Percentiles rank a stretch among this genome's conserved stretches.
phyloP scores from a whole-genome alignment of 2,113 vertebrate species.

The Natator depressus region DNA sequence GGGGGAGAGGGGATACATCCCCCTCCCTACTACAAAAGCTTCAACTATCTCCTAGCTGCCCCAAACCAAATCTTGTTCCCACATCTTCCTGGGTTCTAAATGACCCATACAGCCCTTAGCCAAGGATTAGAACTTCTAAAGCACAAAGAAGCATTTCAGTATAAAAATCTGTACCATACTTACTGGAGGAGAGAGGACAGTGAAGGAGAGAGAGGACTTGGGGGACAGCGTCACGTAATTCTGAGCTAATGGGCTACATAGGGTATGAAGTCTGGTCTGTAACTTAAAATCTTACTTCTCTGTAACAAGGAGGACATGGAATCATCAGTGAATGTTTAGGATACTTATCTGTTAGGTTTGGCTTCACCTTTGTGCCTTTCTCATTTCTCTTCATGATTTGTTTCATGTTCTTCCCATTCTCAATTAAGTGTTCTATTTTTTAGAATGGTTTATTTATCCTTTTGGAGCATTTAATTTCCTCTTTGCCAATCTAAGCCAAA shows the following conservation, averaged over 20 bases:
- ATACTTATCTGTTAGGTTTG: neutral
- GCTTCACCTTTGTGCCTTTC: constrained; percentile 20
- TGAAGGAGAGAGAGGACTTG: neutral
- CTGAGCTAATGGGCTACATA: neutral
- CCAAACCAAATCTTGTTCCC: neutral
- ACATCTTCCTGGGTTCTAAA: neutral
- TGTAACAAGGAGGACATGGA: neutral
- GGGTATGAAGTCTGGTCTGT: neutral
- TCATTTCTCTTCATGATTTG: constrained; percentile 22
- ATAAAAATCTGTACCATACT: neutral
- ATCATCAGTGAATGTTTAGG: neutral
- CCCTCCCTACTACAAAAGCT: neutral
- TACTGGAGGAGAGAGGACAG: neutral
- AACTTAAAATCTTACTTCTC: neutral
- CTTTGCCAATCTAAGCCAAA: constrained; percentile 39
- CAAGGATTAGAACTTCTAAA: neutral
- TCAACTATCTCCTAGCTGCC: neutral
- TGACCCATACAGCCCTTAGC: neutral
- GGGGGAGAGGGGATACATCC: neutral
- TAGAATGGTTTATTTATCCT: constrained; percentile 36
- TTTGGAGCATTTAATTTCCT: constrained; percentile 59
- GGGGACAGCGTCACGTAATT: neutral
- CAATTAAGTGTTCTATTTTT: neutral
- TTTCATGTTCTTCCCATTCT: constrained; percentile 31
- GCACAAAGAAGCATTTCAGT: neutral